These are phyloP conservation scores for Hippoglossus stenolepis DNA, from an alignment of 2,113 vertebrate genomes.

Conservation along the genomic window DNA sequence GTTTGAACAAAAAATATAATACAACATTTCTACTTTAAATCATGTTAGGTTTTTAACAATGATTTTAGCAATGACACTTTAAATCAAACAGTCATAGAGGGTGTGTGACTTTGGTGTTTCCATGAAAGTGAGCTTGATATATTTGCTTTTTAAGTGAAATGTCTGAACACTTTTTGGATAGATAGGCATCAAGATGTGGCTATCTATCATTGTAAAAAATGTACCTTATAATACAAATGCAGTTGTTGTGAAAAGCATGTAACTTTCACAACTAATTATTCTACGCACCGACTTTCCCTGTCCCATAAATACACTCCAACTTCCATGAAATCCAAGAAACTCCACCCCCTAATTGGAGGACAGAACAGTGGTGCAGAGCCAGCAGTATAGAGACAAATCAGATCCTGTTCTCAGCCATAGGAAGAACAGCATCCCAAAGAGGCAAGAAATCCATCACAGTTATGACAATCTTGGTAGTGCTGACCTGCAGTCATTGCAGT, in stretches of 20 bases:
- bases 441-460: conserved; percentile 47
- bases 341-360: background rate
- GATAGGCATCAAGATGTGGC: too few species aligned
- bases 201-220: too few species aligned
- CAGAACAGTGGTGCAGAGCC: conserved; percentile 9
- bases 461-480: conserved; percentile 30
- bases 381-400: conserved; percentile 4
- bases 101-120: too few species aligned
- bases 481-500: conserved; percentile 39
- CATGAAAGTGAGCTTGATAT: too few species aligned
- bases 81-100: too few species aligned
- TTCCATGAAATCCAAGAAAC: background rate
- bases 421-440: conserved; percentile 14
- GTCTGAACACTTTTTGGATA: too few species aligned
- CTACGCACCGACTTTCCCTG: background rate
- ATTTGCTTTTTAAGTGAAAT: too few species aligned
- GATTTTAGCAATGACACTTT: too few species aligned
- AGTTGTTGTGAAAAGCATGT: background rate
- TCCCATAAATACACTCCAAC: conserved; percentile 1
- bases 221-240: background rate
- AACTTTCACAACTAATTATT: background rate
- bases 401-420: conserved; percentile 6
- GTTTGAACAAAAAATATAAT: too few species aligned
- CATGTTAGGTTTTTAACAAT: too few species aligned
- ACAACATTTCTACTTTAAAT: too few species aligned